Evolutionary conservation across 1,140 invertebrate genomes (phyloP), one percentile per base, ranked within the genome.

Genomic region (Metopolophium dirhodum): DNA sequence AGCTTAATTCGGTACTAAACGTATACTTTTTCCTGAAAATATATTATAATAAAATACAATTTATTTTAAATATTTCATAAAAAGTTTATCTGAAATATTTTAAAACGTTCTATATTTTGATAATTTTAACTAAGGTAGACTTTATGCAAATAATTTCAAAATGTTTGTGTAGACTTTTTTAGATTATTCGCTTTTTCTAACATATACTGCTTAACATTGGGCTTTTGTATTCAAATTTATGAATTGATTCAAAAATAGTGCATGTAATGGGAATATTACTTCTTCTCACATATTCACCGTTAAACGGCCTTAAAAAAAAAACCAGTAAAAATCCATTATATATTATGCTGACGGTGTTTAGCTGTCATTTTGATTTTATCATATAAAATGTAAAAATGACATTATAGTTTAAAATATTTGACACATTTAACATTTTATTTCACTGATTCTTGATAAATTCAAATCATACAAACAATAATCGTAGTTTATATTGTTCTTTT

Each of bases 341-440:
- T 14, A 41, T 45, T 47, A 4, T 26, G 90, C 61, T 77, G 41
- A 82, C 41, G n/a, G 45, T n/a, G 22, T 8, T 45, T 35, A n/a
- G 23, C 61, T 91, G 61, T 77, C 61, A 49, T 82, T 82, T 91
- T n/a, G 61, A 82, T 49, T 35, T 30, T 11, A 35, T 91, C 30
- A 35, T 14, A 49, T 47, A 82, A 14, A 82, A 22, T 82, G 9
- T 91, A 49, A 82, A 47, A 68, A n/a, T 49, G 90, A 91, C 90
- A 82, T 68, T 49, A 35, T 35, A 20, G 41, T 82, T 82, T 77
- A 91, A 49, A n/a, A n/a, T 49, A 30, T 91, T 49, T 82, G 89
- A 61, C 54, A 90, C 37, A 18, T 41, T 45, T 26, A 86, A 45
- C 85, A 47, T 45, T 86, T 86, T 11, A 49, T 47, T 45, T 7